Percentiles rank a stretch among this genome's conserved stretches.
Evolutionary conservation across 2,113 vertebrate genomes (phyloP).

Genomic region (Onychostruthus taczanowskii): DNA sequence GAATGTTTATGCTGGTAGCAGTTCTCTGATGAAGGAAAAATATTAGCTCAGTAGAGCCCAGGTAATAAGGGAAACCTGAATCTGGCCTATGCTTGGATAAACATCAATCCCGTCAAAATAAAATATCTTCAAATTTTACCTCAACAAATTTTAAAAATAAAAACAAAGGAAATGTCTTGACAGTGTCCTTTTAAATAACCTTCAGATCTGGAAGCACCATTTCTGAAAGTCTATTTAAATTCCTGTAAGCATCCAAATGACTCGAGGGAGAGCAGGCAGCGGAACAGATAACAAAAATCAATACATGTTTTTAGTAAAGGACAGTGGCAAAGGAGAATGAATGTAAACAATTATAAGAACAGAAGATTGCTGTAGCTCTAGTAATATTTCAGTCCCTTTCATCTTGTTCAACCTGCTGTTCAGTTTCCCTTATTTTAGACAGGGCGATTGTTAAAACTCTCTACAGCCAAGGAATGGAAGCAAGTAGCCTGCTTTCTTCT

Average conservation of each 20-base stretch:
- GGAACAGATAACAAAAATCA: conserved; percentile 19
- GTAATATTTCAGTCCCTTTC: neutral
- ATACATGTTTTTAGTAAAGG: neutral
- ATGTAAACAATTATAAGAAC: neutral
- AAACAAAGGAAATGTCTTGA: neutral
- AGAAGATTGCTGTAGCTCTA: neutral
- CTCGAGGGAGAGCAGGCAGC: neutral
- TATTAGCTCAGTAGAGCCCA: neutral
- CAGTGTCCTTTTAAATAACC: neutral
- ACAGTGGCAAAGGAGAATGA: neutral
- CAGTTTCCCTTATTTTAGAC: neutral
- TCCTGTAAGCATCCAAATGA: neutral
- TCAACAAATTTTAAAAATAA: neutral
- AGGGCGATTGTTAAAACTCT: neutral
- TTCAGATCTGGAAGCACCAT: neutral
- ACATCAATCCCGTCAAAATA: neutral
- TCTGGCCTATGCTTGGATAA: neutral
- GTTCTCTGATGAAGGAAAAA: neutral
- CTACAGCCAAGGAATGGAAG: neutral
- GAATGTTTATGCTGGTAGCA: neutral
- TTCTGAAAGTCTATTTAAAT: conserved; percentile 18
- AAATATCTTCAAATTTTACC: neutral
- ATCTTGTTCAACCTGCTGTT: neutral
- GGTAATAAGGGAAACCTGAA: neutral
- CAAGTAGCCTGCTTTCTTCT: neutral